phyloP scores from a whole-genome alignment of 2,113 vertebrate species.

The Hystrix cristata region DNA sequence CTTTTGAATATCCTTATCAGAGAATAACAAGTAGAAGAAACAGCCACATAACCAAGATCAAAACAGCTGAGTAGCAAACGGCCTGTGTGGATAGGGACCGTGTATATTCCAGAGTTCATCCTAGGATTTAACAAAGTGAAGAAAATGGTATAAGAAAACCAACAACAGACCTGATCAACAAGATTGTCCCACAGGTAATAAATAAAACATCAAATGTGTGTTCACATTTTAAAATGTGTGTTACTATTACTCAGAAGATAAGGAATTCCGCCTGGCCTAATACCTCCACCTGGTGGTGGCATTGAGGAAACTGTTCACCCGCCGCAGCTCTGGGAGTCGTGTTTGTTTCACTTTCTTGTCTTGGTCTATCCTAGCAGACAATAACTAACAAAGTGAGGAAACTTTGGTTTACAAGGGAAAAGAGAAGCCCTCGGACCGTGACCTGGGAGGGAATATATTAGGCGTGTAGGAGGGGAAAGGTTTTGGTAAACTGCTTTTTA shows the following conservation, averaged over 20 bases:
- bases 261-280: background rate
- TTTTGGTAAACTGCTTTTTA: background rate
- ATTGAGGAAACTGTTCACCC: background rate
- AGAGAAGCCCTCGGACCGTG: background rate
- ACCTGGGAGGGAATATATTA: background rate
- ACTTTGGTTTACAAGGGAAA: background rate
- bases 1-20: background rate
- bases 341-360: background rate
- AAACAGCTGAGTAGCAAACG: background rate
- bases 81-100: background rate
- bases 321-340: accelerated
- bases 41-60: background rate
- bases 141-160: background rate
- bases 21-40: background rate
- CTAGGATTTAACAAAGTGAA: background rate
- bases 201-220: background rate
- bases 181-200: background rate
- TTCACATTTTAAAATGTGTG: background rate
- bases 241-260: background rate
- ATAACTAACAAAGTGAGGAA: background rate
- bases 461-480: background rate
- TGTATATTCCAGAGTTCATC: background rate
- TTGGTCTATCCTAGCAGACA: background rate
- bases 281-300: background rate
- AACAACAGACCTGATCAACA: background rate